Percentiles rank a stretch among this genome's conserved stretches.
phyloP scores from a whole-genome alignment of 1,140 invertebrate genomes.

The Achroia grisella region DNA sequence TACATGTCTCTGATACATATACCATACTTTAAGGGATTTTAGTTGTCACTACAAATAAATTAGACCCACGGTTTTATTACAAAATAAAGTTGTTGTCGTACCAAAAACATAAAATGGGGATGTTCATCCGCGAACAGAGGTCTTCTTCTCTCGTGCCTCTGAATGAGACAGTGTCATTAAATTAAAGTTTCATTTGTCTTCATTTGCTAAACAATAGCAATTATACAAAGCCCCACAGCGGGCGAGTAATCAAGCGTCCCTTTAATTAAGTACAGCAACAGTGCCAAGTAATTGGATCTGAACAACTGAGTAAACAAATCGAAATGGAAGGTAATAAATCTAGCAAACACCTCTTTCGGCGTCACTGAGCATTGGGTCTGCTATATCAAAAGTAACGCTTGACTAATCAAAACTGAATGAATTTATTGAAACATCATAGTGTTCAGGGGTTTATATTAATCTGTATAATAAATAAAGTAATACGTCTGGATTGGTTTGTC shows the following conservation, averaged over 20 bases:
- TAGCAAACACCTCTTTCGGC: constrained; percentile 66
- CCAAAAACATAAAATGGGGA: constrained; percentile 38
- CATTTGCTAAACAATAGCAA: constrained; percentile 74
- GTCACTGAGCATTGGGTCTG: constrained; percentile 36
- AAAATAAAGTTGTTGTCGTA: constrained; percentile 1
- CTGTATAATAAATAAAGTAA: too few species aligned
- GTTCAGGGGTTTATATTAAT: too few species aligned
- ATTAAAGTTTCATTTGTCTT: constrained; percentile 74
- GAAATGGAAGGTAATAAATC: constrained; percentile 71
- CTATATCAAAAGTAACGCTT: constrained; percentile 41
- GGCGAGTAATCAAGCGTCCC: constrained; percentile 71
- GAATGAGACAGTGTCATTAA: constrained; percentile 71
- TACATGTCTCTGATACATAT: too few species aligned
- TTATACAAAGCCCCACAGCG: constrained; percentile 71
- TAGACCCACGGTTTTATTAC: too few species aligned
- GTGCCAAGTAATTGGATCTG: constrained; percentile 73
- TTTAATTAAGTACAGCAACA: constrained; percentile 74
- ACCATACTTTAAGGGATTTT: too few species aligned
- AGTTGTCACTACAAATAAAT: too few species aligned
- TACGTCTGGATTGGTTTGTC: too few species aligned
- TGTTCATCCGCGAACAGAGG: constrained; percentile 44
- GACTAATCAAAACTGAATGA: constrained; percentile 1
- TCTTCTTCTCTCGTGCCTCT: constrained; percentile 56
- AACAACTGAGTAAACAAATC: constrained; percentile 73
- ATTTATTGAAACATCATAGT: too few species aligned